phyloP scores from a whole-genome alignment of 2,113 vertebrate species.

The Gobiocypris rarus region DNA sequence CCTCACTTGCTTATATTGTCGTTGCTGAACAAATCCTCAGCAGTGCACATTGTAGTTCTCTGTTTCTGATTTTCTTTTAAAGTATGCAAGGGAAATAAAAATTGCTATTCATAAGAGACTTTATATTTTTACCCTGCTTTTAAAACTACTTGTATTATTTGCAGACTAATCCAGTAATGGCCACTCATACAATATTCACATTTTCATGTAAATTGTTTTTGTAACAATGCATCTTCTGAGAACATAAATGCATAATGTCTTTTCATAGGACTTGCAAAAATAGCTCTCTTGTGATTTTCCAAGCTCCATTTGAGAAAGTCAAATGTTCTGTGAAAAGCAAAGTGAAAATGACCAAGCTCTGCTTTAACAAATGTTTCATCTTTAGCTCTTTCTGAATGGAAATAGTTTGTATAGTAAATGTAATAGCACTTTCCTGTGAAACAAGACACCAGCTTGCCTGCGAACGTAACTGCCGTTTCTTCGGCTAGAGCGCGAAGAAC shows the following conservation, averaged over 20 bases:
- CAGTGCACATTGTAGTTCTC: neutral
- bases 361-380: neutral
- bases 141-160: neutral
- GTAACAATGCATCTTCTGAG: neutral
- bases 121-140: neutral
- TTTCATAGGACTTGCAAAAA: neutral
- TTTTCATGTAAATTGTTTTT: neutral
- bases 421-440: neutral
- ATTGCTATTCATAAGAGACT: neutral
- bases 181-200: neutral
- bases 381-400: neutral
- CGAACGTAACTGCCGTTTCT: neutral
- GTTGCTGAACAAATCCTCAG: neutral
- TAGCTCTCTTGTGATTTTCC: neutral
- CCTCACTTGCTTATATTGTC: neutral
- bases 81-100: neutral
- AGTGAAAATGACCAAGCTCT: neutral
- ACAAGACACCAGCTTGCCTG: neutral
- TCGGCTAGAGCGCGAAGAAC: neutral
- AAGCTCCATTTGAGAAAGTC: neutral
- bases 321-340: neutral
- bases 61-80: conserved; percentile 1
- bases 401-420: neutral
- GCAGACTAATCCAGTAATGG: neutral
- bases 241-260: neutral